Evolutionary conservation across 2,113 vertebrate genomes (phyloP).

Genomic region (Nothocercus julius): DNA sequence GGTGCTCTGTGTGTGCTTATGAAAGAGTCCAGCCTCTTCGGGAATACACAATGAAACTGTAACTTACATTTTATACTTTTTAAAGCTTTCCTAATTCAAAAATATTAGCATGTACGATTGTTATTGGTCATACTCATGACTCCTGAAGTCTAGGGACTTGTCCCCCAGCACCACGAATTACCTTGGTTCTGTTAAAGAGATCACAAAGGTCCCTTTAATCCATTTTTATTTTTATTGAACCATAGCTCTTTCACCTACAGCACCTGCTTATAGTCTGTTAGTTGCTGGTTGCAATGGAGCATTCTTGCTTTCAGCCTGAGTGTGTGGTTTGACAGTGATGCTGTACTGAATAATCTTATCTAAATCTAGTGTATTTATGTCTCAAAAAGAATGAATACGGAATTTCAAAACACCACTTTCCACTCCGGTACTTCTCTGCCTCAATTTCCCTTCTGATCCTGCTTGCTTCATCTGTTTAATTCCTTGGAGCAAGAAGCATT

Average conservation of each 20-base stretch:
- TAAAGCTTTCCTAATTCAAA: slow-evolving; percentile 36
- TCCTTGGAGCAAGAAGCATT: background rate
- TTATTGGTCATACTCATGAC: background rate
- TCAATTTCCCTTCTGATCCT: background rate
- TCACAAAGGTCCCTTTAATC: background rate
- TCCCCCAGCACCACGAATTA: background rate
- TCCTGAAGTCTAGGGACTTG: background rate
- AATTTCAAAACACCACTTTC: background rate
- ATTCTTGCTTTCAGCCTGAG: background rate
- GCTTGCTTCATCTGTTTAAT: background rate
- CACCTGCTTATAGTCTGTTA: background rate
- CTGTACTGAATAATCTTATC: background rate
- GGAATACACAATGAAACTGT: background rate
- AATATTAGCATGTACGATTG: background rate
- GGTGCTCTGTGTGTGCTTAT: background rate
- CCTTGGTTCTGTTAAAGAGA: background rate
- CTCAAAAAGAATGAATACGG: background rate
- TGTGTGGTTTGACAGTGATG: background rate
- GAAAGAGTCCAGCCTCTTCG: background rate
- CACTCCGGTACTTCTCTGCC: background rate
- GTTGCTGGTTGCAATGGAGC: background rate
- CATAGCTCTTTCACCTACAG: background rate
- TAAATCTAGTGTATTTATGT: background rate
- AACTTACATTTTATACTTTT: background rate
- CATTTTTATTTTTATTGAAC: background rate